A percentile compares a stretch with the other conserved stretches of the same genome.
phyloP scores from a whole-genome alignment of 2,797 vertebrate genomes.

The Hydrophis major region DNA sequence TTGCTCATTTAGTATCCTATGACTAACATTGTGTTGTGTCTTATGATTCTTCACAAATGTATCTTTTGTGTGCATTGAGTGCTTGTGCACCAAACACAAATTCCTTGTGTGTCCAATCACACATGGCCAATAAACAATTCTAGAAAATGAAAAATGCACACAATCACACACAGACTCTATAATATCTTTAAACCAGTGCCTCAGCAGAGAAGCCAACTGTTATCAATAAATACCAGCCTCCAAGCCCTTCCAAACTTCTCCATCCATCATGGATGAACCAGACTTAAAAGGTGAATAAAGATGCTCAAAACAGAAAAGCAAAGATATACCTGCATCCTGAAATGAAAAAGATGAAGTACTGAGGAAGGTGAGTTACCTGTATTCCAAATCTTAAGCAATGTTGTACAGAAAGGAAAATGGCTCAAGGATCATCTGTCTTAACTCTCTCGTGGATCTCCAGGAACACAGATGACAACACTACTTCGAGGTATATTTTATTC shows the following conservation, averaged over 20 bases:
- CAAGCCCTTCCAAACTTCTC: background rate
- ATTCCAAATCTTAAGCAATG: background rate
- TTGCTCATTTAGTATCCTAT: no score
- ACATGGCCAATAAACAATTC: no score
- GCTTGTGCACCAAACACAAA: no score
- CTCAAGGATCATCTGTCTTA: background rate
- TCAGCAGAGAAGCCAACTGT: background rate
- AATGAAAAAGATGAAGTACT: background rate
- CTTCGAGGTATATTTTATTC: no score
- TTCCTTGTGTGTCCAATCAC: no score
- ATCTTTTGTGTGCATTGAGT: no score
- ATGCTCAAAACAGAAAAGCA: background rate
- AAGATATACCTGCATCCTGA: background rate
- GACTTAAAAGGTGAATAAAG: background rate
- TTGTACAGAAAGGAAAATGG: background rate
- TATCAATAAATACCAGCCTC: background rate
- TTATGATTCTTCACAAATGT: no score
- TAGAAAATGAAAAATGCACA: no score
- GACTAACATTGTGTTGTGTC: no score
- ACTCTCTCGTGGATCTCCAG: background rate
- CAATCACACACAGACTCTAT: background rate
- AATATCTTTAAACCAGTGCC: fast-evolving
- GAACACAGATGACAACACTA: background rate
- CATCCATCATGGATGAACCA: background rate
- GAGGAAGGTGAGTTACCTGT: background rate